phyloP scores from a whole-genome alignment of 2,797 vertebrate genomes.

The Synanceia verrucosa region DNA sequence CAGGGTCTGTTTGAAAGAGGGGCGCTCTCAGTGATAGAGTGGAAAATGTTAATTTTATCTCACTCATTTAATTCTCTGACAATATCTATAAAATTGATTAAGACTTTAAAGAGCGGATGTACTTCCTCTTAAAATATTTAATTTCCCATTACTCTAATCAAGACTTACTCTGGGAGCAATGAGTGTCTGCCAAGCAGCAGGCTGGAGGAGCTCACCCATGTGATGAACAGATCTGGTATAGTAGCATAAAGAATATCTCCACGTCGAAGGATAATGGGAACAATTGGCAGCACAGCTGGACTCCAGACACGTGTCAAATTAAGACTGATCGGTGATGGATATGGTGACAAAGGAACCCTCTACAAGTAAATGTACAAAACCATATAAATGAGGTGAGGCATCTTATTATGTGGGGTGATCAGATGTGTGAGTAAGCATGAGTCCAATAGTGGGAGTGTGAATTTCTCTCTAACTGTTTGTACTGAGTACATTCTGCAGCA shows the following conservation, averaged over 20 bases:
- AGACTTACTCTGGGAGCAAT: constrained; percentile 60
- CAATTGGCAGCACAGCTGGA: constrained; percentile 17
- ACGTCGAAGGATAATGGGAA: constrained; percentile 37
- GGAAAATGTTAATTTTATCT: constrained; percentile 65
- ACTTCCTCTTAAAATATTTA: constrained; percentile 72
- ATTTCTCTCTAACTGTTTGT: constrained; percentile 8
- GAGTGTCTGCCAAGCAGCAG: constrained; percentile 56
- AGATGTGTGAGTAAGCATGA: constrained; percentile 20
- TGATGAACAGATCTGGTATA: constrained; percentile 37
- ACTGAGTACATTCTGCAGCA: not conserved
- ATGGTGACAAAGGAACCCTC: constrained; percentile 25
- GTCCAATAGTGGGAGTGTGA: constrained; percentile 4
- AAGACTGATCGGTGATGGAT: constrained; percentile 41
- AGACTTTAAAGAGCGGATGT: constrained; percentile 61
- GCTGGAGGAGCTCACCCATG: constrained; percentile 53
- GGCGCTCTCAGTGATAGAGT: constrained; percentile 18
- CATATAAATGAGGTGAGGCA: constrained; percentile 35
- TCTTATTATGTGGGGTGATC: constrained; percentile 31
- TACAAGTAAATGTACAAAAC: constrained; percentile 22
- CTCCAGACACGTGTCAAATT: constrained; percentile 31
- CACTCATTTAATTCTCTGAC: constrained; percentile 59
- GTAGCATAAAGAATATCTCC: constrained; percentile 17
- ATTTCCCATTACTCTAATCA: constrained; percentile 71
- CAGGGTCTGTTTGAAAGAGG: constrained; percentile 29
- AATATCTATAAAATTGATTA: constrained; percentile 69